A percentile compares a stretch with the other conserved stretches of the same genome.
Evolutionary conservation across 1,140 invertebrate genomes (phyloP).

Genomic region (Saxidomus purpurata): DNA sequence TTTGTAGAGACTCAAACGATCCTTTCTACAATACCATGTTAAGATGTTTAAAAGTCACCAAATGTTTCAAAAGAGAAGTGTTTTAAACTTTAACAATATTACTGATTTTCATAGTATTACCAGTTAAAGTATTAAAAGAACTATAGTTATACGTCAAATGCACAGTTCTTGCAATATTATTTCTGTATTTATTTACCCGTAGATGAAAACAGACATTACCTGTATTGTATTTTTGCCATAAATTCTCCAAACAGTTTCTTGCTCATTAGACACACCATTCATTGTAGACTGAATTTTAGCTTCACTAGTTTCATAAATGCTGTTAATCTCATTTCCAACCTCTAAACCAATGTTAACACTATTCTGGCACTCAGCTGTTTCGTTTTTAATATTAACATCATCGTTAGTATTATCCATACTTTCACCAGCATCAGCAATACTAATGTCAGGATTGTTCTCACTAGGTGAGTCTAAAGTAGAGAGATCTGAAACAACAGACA

Average conservation of each 20-base stretch:
- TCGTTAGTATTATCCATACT: not conserved
- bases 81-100: too few relatives aligned
- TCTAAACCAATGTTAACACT: not conserved
- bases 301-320: not conserved
- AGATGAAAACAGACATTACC: too few relatives aligned
- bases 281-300: not conserved
- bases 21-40: too few relatives aligned
- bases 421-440: not conserved
- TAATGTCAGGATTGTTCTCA: not conserved
- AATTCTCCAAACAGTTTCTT: constrained; percentile 9
- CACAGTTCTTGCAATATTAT: too few relatives aligned
- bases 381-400: not conserved
- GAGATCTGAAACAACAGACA: constrained; percentile 10
- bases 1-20: too few relatives aligned
- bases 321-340: not conserved
- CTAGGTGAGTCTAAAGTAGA: constrained; percentile 27
- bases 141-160: too few relatives aligned
- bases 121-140: too few relatives aligned
- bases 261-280: not conserved
- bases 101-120: too few relatives aligned
- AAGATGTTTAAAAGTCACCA: too few relatives aligned
- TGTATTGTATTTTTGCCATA: constrained; percentile 8
- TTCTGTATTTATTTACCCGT: too few relatives aligned
- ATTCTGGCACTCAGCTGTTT: not conserved
- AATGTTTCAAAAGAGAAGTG: too few relatives aligned